Evolutionary conservation across 2,113 vertebrate genomes (phyloP).

Genomic region (Phrynocephalus versicolor): DNA sequence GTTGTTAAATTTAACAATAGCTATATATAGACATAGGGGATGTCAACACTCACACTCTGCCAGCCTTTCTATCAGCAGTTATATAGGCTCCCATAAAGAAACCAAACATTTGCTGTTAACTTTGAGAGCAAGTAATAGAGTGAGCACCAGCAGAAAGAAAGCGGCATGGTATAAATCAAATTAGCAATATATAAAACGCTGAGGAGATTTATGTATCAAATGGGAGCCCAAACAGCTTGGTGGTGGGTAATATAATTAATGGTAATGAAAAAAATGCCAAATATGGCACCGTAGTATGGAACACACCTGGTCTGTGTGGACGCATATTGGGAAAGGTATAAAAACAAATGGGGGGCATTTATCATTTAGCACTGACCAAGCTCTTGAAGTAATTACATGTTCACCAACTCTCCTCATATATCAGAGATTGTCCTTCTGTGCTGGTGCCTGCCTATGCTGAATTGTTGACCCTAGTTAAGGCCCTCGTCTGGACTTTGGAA

Average conservation of each 20-base stretch:
- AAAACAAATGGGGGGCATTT: background rate
- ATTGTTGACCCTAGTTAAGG: background rate
- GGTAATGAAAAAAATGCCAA: slow-evolving; percentile 28
- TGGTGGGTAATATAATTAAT: slow-evolving; percentile 28
- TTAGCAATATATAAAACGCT: slow-evolving; percentile 46
- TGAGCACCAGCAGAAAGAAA: slow-evolving; percentile 52
- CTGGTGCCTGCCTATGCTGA: background rate
- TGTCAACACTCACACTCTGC: slow-evolving; percentile 52
- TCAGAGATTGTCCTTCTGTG: background rate
- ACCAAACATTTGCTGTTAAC: slow-evolving; percentile 56
- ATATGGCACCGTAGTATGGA: slow-evolving; percentile 15
- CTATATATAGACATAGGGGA: slow-evolving; percentile 64
- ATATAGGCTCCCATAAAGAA: slow-evolving; percentile 64
- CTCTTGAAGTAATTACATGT: slow-evolving; percentile 3
- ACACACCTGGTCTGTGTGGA: background rate
- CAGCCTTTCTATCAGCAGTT: slow-evolving; percentile 68
- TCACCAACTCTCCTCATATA: background rate
- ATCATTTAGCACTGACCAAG: background rate
- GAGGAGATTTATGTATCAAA: slow-evolving; percentile 48
- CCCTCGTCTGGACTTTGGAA: background rate
- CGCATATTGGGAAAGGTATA: slow-evolving; percentile 24
- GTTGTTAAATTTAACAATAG: slow-evolving; percentile 69
- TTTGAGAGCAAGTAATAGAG: slow-evolving; percentile 50
- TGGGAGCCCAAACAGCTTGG: slow-evolving; percentile 54
- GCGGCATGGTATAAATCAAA: slow-evolving; percentile 43